Conservation (phyloP, 2,797 vertebrate genomes). For the Cirrhinus molitorella region DNA sequence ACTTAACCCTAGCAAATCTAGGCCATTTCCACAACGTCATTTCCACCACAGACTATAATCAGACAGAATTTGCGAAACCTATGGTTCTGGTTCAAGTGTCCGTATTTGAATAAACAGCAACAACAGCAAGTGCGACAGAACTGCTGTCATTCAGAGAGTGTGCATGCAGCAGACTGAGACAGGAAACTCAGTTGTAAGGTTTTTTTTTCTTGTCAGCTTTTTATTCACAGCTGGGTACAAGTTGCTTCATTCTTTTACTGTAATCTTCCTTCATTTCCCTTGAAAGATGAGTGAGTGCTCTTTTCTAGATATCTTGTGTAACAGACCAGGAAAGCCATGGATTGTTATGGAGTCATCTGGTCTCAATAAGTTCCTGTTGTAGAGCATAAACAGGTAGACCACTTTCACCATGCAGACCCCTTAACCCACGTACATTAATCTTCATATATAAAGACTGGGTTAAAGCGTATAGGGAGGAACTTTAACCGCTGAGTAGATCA, state of each 20-base stretch:
- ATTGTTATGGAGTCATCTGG: slow-evolving; percentile 37
- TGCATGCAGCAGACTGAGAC: slow-evolving; percentile 42
- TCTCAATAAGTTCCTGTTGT: slow-evolving; percentile 45
- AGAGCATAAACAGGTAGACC: slow-evolving; percentile 37
- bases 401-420: background rate
- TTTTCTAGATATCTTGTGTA: background rate
- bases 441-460: background rate
- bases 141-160: background rate
- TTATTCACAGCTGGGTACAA: slow-evolving; percentile 16
- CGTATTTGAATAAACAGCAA: background rate
- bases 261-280: background rate
- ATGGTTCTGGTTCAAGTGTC: background rate
- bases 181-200: slow-evolving; percentile 58
- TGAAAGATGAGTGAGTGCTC: background rate
- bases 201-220: slow-evolving; percentile 27
- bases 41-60: background rate
- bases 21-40: background rate
- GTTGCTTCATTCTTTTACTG: slow-evolving; percentile 15
- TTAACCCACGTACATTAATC: background rate
- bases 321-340: background rate
- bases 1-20: background rate
- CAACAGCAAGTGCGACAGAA: background rate
- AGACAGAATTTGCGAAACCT: background rate
- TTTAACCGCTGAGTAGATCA: background rate
- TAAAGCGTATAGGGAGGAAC: background rate